Base-by-base conservation (phyloP, 2,113 vertebrate genomes). In the Stigmatopora nigra region DNA sequence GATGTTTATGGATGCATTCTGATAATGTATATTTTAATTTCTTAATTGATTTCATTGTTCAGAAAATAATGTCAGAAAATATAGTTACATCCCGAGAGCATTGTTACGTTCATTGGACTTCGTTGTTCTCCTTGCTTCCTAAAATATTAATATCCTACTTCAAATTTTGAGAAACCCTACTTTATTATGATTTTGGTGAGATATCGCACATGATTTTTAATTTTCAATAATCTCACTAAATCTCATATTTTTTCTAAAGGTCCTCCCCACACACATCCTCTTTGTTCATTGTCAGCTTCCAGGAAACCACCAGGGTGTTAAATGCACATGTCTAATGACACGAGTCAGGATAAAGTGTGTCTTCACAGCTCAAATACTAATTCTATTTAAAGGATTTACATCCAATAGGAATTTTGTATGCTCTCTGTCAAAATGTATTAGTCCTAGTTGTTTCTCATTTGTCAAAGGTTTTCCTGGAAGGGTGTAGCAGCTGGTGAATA, bases 321-420 rank as follows among this genome's bases (percentile, higher is more conserved):
- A 78, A 75, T 63, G 52, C 67, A 70, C 73, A 71, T 35, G 19
- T 61, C 70, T 73, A 67, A 83, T 81, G 65, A 51, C 64, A 58
- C 75, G 73, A 71, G 72, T 83, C 81, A 70, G 67, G 68, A 76
- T 80, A 71, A 75, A 73, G 69, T 58, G 38, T 46, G 69, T 73
- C 81, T 66, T 71, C 71, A 65, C 64, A 4, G 31, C 73, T 44
- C 59, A 66, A 71, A 76, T 70, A 25, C 60, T 7, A 65, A 72
- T 75, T 84, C 70, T 65, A 69, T 76, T 83, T 75, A 61, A 67
- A 57, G 78, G 78, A 82, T 84, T 82, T 78, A 69, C 77, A 77
- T 79, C 63, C 76, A 80, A 73, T 83, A 75, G 68, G 70, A 72
- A 80, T 87, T 71, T 78, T 85, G 81, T 65, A 76, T 60, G 65